A percentile compares a stretch with the other conserved stretches of the same genome.
These are phyloP conservation scores for Amblyopsis rosae DNA, from an alignment of 2,113 vertebrate species.

Conservation along the genomic window DNA sequence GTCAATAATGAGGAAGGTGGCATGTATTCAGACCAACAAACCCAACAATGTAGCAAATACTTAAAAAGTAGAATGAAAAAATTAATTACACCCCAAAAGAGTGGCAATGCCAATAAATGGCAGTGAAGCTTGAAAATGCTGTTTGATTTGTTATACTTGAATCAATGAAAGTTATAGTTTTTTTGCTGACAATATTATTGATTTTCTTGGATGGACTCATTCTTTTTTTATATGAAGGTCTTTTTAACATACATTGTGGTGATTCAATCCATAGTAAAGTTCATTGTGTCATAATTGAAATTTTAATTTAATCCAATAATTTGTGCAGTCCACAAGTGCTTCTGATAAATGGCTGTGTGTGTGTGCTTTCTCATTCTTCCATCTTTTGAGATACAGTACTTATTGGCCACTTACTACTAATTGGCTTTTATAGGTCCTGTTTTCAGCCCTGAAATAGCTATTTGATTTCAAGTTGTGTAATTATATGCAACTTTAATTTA, in stretches of 20 bases:
- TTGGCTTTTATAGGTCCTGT: not conserved
- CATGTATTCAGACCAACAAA: too few species aligned
- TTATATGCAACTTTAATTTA: slow-evolving; percentile 14
- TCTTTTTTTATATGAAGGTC: too few species aligned
- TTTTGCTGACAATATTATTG: too few species aligned
- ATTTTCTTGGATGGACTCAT: too few species aligned
- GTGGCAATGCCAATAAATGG: too few species aligned
- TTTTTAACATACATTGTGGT: not conserved
- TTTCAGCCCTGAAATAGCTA: slow-evolving; percentile 5
- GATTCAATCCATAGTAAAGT: not conserved
- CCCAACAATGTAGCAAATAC: too few species aligned
- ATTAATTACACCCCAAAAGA: too few species aligned
- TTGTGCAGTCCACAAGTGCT: not conserved
- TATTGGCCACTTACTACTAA: not conserved
- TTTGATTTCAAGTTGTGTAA: slow-evolving; percentile 18
- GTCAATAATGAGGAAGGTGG: too few species aligned
- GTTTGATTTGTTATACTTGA: too few species aligned
- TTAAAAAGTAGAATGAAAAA: too few species aligned
- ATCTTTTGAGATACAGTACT: not conserved
- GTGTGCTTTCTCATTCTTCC: not conserved
- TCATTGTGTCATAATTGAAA: not conserved
- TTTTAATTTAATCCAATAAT: not conserved
- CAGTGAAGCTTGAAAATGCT: too few species aligned
- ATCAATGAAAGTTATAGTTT: too few species aligned
- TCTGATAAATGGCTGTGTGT: not conserved